These are phyloP conservation scores for Campoplex nolae DNA, from an alignment of 2,888 invertebrate species.

Conservation along the genomic window DNA sequence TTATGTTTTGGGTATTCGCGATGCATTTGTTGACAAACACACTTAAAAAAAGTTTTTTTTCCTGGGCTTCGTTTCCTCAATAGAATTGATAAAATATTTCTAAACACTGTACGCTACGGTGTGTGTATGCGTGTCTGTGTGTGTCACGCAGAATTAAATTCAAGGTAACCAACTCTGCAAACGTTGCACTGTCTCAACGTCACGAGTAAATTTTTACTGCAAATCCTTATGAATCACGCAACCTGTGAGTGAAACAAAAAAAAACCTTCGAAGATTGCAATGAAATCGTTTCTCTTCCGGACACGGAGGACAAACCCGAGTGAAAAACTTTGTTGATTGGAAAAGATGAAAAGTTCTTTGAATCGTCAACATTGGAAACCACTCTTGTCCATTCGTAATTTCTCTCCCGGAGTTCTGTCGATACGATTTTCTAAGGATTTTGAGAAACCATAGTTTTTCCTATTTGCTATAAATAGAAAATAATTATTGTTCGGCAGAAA, in stretches of 20 bases:
- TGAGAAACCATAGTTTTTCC: neutral
- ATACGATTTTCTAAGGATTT: neutral
- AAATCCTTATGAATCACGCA: constrained; percentile 40
- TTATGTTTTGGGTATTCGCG: neutral
- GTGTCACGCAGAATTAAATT: constrained; percentile 32
- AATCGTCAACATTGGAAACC: neutral
- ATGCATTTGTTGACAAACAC: neutral
- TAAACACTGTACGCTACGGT: neutral
- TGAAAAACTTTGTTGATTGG: neutral
- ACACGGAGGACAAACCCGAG: neutral
- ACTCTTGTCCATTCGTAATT: neutral
- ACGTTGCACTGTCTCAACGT: constrained; percentile 23
- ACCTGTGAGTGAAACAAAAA: constrained; percentile 3
- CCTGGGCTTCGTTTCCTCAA: neutral
- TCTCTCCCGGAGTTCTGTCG: neutral
- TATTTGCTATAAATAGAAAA: neutral
- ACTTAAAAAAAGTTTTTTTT: neutral
- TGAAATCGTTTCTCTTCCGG: constrained; percentile 4
- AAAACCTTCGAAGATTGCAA: constrained; percentile 37
- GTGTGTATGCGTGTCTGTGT: neutral
- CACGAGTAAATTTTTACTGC: constrained; percentile 5
- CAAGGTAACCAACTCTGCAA: constrained; percentile 43
- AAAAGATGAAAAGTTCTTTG: neutral
- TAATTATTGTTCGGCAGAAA: neutral
- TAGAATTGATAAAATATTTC: neutral